These are phyloP conservation scores for Papilio polyxenes DNA, from an alignment of 1,140 invertebrate genomes.

Conservation along the genomic window DNA sequence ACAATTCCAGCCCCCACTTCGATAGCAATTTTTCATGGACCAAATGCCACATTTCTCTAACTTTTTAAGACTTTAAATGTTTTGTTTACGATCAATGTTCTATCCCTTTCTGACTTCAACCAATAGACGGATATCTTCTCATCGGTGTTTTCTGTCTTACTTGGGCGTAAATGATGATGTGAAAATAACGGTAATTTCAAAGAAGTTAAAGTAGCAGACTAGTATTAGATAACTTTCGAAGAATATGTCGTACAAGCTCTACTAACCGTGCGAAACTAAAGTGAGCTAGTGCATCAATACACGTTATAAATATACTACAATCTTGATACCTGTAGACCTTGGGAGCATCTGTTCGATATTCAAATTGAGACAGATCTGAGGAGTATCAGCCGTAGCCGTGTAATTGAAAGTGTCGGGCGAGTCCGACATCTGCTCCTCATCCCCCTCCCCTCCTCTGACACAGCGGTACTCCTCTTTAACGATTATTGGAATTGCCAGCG, in stretches of 20 bases:
- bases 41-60: not conserved
- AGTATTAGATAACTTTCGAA: too few relatives aligned
- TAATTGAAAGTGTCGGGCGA: slow-evolving; percentile 63
- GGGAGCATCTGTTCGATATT: slow-evolving; percentile 70
- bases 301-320: not conserved
- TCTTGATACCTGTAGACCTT: slow-evolving; percentile 42
- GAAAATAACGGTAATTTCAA: too few relatives aligned
- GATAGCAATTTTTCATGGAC: not conserved
- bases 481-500: slow-evolving; percentile 75
- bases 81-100: not conserved
- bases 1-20: not conserved
- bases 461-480: slow-evolving; percentile 59
- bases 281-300: not conserved
- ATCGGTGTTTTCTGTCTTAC: too few relatives aligned
- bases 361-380: slow-evolving; percentile 66
- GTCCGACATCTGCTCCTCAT: slow-evolving; percentile 65
- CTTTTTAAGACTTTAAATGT: not conserved
- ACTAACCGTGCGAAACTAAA: not conserved
- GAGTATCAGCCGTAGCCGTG: slow-evolving; percentile 59
- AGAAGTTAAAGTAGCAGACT: too few relatives aligned
- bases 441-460: not conserved
- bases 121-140: too few relatives aligned
- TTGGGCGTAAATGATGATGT: too few relatives aligned
- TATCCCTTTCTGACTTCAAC: too few relatives aligned
- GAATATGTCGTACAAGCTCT: too few relatives aligned